Percentiles rank a stretch among this genome's conserved stretches.
Evolutionary conservation across 1,140 invertebrate species (phyloP).

Genomic region (Heliconius eleuchia): DNA sequence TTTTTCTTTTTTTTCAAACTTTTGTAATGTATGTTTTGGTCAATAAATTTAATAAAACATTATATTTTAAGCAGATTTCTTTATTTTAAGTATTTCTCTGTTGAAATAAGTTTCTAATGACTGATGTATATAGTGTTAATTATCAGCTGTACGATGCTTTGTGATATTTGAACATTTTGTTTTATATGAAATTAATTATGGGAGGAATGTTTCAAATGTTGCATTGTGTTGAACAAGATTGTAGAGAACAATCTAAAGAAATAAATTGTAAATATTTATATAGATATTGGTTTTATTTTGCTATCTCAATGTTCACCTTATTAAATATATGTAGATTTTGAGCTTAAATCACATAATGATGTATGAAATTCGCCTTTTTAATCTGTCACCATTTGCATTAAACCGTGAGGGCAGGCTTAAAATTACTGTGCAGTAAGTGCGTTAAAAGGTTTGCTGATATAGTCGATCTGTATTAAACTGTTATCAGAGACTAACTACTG

Average conservation of each 20-base stretch:
- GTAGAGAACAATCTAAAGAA: slow-evolving; percentile 48
- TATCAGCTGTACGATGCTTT: slow-evolving; percentile 44
- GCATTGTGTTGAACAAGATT: slow-evolving; percentile 45
- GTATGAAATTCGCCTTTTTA: no score
- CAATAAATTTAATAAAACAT: neutral
- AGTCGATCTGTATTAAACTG: no score
- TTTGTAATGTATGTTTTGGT: neutral
- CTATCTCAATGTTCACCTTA: neutral
- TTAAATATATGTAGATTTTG: no score
- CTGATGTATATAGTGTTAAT: slow-evolving; percentile 59
- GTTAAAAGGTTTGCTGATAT: no score
- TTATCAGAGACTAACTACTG: no score
- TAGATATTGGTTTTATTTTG: neutral
- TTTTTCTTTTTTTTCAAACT: no score
- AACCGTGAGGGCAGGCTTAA: no score
- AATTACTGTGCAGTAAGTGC: no score
- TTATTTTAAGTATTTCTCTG: slow-evolving; percentile 36
- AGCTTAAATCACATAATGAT: no score
- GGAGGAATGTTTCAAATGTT: slow-evolving; percentile 39
- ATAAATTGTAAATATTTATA: slow-evolving; percentile 76
- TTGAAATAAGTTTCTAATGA: slow-evolving; percentile 48
- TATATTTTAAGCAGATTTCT: slow-evolving; percentile 15
- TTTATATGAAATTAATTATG: slow-evolving; percentile 18
- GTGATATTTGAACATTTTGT: slow-evolving; percentile 48
- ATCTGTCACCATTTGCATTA: no score